Percentiles rank a stretch among this genome's conserved stretches.
These are phyloP conservation scores for Tauraco erythrolophus DNA, from an alignment of 2,113 vertebrate genomes.

Conservation along the genomic window DNA sequence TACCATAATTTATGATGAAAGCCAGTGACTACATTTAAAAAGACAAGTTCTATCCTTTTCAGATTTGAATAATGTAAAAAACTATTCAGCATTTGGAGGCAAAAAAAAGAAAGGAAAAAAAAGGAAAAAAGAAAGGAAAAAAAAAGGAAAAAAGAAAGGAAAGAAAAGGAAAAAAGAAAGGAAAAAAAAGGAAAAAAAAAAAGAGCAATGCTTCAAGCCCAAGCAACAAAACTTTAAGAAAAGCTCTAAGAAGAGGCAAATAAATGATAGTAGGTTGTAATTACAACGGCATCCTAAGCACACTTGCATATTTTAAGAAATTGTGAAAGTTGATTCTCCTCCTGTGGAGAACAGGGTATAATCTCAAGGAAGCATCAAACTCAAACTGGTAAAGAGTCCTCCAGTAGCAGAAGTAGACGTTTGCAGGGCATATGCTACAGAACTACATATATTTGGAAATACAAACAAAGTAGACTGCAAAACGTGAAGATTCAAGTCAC, in stretches of 20 bases:
- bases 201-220: background rate
- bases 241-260: background rate
- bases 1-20: background rate
- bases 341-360: background rate
- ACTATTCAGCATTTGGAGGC: rapidly evolving
- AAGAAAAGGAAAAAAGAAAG: too few species aligned
- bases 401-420: background rate
- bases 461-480: background rate
- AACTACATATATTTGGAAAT: background rate
- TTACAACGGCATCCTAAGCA: background rate
- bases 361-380: background rate
- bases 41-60: background rate
- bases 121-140: too few species aligned
- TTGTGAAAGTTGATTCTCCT: background rate
- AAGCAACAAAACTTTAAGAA: background rate
- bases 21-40: background rate
- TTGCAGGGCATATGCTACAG: background rate
- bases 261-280: background rate
- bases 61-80: background rate
- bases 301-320: background rate
- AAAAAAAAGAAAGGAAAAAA: too few species aligned
- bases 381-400: background rate
- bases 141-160: too few species aligned
- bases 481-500: background rate
- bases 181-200: background rate